phyloP scores from a whole-genome alignment of 2,113 vertebrate genomes.

The Rousettus leschenaultii region DNA sequence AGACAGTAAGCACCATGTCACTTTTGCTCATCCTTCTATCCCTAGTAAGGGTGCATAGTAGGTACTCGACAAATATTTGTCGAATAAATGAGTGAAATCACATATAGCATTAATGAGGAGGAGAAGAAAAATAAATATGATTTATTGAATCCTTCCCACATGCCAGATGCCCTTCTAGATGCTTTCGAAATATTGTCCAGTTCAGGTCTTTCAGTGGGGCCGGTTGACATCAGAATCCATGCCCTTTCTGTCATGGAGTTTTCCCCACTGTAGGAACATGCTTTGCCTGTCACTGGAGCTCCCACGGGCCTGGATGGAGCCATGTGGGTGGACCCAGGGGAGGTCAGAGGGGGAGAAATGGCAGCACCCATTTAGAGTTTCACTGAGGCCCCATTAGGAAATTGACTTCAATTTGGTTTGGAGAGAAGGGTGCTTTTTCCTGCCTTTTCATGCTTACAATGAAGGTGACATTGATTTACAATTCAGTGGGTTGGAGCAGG shows the following conservation, averaged over 20 bases:
- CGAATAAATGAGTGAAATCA: neutral
- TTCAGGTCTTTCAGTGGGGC: neutral
- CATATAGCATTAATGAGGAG: neutral
- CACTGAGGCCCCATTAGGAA: slow-evolving; percentile 54
- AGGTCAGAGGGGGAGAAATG: neutral
- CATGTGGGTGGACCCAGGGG: slow-evolving; percentile 54
- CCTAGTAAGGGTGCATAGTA: neutral
- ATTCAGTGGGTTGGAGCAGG: slow-evolving; percentile 44
- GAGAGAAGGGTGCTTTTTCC: neutral
- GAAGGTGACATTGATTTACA: slow-evolving; percentile 73
- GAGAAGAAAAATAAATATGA: neutral
- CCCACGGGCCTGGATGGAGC: neutral
- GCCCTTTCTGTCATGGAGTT: neutral
- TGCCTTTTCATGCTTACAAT: slow-evolving; percentile 57
- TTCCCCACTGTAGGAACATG: neutral
- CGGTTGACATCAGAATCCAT: neutral
- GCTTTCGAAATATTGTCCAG: neutral
- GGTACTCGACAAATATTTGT: neutral
- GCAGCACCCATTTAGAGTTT: slow-evolving; percentile 52
- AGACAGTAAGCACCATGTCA: neutral
- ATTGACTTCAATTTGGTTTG: slow-evolving; percentile 52
- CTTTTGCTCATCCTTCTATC: neutral
- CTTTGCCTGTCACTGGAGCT: neutral
- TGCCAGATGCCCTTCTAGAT: neutral
- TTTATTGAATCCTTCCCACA: neutral